Conservation (phyloP, 2,888 invertebrate species). For the Argynnis bischoffii region DNA sequence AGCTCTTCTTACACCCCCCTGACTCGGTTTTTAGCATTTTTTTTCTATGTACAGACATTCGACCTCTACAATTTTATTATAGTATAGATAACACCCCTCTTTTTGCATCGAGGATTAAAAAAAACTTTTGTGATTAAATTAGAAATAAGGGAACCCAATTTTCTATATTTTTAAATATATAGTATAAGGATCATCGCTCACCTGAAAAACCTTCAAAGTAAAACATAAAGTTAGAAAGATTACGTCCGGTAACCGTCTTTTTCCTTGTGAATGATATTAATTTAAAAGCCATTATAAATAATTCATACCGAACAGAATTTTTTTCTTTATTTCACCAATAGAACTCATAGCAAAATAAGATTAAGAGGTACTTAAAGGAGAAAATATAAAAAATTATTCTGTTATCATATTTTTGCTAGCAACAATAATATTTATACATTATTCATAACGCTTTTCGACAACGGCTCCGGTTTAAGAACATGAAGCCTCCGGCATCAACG, state of each 20-base stretch:
- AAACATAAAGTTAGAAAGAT: conserved; percentile 12
- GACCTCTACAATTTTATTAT: no score
- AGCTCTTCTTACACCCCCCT: no score
- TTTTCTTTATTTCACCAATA: background rate
- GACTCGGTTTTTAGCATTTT: no score
- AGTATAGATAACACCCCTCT: no score
- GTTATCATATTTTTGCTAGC: background rate
- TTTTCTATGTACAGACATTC: no score
- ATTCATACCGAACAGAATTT: background rate
- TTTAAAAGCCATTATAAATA: conserved; percentile 3
- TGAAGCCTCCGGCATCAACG: background rate
- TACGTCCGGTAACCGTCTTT: conserved; percentile 2
- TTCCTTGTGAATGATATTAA: conserved; percentile 3
- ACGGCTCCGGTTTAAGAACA: background rate
- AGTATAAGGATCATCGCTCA: background rate
- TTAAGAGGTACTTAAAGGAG: conserved; percentile 3
- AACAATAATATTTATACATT: background rate
- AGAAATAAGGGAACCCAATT: no score
- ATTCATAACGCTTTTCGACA: background rate
- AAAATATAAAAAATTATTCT: background rate
- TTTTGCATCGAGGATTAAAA: no score
- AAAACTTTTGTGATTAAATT: no score
- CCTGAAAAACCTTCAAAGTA: conserved; percentile 15
- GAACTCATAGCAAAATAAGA: background rate
- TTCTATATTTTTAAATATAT: no score